Percentiles rank a stretch among this genome's conserved stretches.
Evolutionary conservation across 2,888 invertebrate genomes (phyloP).

Genomic region (Busseola fusca): DNA sequence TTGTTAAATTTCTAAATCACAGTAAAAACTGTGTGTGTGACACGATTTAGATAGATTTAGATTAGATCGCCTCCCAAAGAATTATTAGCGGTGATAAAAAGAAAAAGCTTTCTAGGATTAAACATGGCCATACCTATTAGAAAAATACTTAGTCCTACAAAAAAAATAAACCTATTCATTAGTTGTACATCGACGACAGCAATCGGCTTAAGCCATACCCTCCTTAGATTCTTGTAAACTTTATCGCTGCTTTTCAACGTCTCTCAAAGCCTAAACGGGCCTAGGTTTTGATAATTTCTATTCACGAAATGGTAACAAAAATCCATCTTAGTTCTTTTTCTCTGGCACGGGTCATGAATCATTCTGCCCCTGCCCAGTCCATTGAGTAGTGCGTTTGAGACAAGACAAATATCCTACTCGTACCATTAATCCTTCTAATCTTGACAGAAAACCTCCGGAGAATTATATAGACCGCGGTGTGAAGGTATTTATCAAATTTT

Average conservation of each 20-base stretch:
- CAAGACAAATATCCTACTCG: constrained; percentile 80
- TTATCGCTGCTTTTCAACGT: constrained; percentile 18
- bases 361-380: constrained; percentile 58
- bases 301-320: constrained; percentile 49
- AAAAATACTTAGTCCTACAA: not conserved
- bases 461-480: constrained; percentile 59
- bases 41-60: not conserved
- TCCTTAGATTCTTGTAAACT: constrained; percentile 27
- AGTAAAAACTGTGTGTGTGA: not conserved
- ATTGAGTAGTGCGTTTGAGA: constrained; percentile 69
- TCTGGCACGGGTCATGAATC: constrained; percentile 59
- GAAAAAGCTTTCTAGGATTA: not conserved
- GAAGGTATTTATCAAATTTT: constrained; percentile 67
- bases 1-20: not conserved
- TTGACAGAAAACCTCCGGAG: constrained; percentile 79
- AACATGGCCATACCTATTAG: too few species aligned
- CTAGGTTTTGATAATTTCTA: constrained; percentile 48
- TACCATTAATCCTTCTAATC: constrained; percentile 84
- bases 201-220: constrained; percentile 13
- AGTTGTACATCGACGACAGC: constrained; percentile 1
- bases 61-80: not conserved
- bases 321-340: constrained; percentile 55
- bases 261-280: constrained; percentile 24
- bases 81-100: not conserved
- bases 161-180: constrained; percentile 12